These are phyloP conservation scores for Epizoanthus illoricatus DNA, from an alignment of 92 coral and sea anemone species.

Conservation along the genomic window DNA sequence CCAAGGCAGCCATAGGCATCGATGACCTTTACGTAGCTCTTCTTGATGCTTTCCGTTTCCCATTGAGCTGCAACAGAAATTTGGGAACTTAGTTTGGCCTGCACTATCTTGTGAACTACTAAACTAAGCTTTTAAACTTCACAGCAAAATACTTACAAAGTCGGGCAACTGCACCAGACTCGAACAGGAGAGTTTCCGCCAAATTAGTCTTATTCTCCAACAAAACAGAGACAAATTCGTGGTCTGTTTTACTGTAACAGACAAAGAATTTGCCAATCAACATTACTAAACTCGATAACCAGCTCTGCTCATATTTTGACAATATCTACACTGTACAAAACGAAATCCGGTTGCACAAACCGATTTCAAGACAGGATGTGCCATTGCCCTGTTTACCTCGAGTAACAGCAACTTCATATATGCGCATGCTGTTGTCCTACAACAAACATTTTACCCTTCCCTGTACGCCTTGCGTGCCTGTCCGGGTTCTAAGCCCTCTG, in stretches of 20 bases:
- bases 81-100: no score
- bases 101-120: neutral
- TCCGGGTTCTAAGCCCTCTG: no score
- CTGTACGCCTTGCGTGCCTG: no score
- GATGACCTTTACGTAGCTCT: conserved; percentile 79
- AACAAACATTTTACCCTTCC: no score
- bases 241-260: conserved; percentile 80
- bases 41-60: conserved; percentile 95
- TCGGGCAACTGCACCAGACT: conserved; percentile 93
- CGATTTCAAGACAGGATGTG: no score
- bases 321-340: no score
- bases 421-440: no score
- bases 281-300: conserved; percentile 38
- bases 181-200: conserved; percentile 82
- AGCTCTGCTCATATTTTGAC: neutral
- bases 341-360: no score
- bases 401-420: no score
- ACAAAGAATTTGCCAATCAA: conserved; percentile 81
- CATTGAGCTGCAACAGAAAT: conserved; percentile 70
- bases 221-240: conserved; percentile 83
- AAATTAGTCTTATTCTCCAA: conserved; percentile 78
- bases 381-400: no score
- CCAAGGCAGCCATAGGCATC: conserved; percentile 98
- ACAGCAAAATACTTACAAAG: conserved; percentile 64
- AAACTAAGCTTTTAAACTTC: neutral